Evolutionary conservation across 2,888 invertebrate species (phyloP), one percentile per base, ranked within the genome.

Genomic region (Biston betularia): DNA sequence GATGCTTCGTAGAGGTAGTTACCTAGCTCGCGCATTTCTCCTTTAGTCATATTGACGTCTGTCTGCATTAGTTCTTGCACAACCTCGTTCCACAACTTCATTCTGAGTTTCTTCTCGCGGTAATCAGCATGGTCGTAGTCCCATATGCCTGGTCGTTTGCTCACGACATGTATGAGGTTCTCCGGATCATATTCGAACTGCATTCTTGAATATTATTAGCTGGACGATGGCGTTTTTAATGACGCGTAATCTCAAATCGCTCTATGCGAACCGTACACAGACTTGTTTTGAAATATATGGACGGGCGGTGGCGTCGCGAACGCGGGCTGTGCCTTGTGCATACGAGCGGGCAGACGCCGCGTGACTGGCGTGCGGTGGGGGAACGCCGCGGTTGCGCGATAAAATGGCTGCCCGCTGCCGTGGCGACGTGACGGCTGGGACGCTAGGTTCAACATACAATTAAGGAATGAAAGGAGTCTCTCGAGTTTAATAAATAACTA

Each of bases 101-200:
- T 80, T 56, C 90, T 79, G 62, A 80, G 76, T 35, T 81, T 80
- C 77, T 87, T 91, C 5, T 83, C 81, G 33, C 89, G 86, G 70
- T 92, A 92, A 10, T 89, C 88, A 3, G 81, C 65, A 67, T 89
- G 81, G 6, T 88, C 88, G 70, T 80, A 84, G 76, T 93, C 88
- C 93, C 93, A 93, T 75, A 93, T 84, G 0, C 90, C 92, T 0
- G 90, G 92, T 0, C 93, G 88, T 70, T 89, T 92, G 68, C 79
- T 86, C 40, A 93, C 87, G 74, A 90, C 92, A 42, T 89, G 85
- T 57, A 93, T 93, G 4, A 93, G 81, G 12, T 82, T 79, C 70
- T 92, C 92, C 0, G 93, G 92, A 59, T 93, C 93, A 75, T 91
- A 93, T 85, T 93, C 93, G 67, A 91, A 92, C 74, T 92, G 90